Evolutionary conservation across 2,797 vertebrate genomes (phyloP).

Genomic region (Pseudochaenichthys georgianus): DNA sequence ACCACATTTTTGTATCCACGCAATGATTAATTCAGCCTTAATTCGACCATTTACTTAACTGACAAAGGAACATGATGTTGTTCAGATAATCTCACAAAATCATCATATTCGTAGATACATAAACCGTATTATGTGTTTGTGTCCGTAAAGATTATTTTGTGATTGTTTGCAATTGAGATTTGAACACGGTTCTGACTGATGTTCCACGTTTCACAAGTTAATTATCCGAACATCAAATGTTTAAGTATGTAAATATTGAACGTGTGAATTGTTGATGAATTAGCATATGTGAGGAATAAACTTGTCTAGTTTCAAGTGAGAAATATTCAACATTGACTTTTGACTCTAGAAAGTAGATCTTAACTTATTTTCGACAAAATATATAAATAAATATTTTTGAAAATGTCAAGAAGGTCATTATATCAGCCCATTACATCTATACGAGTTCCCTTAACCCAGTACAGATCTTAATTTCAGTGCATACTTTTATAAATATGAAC

Average conservation of each 20-base stretch:
- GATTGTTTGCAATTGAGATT: background rate
- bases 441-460: background rate
- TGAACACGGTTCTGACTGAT: background rate
- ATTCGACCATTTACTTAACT: background rate
- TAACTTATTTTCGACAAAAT: too few species aligned
- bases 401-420: too few species aligned
- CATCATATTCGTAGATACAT: background rate
- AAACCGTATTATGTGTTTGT: too few species aligned
- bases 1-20: too few species aligned
- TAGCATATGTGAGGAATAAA: background rate
- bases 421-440: background rate
- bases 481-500: background rate
- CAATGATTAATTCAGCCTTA: too few species aligned
- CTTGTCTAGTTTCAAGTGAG: too few species aligned
- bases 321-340: too few species aligned
- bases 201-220: too few species aligned
- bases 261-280: background rate
- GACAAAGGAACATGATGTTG: background rate
- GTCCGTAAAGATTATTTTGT: too few species aligned
- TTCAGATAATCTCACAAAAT: background rate
- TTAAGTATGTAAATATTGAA: background rate
- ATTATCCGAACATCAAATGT: background rate
- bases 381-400: too few species aligned
- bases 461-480: background rate
- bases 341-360: too few species aligned